Conservation (phyloP, 2,113 vertebrate genomes). For the Lagopus leucura region DNA sequence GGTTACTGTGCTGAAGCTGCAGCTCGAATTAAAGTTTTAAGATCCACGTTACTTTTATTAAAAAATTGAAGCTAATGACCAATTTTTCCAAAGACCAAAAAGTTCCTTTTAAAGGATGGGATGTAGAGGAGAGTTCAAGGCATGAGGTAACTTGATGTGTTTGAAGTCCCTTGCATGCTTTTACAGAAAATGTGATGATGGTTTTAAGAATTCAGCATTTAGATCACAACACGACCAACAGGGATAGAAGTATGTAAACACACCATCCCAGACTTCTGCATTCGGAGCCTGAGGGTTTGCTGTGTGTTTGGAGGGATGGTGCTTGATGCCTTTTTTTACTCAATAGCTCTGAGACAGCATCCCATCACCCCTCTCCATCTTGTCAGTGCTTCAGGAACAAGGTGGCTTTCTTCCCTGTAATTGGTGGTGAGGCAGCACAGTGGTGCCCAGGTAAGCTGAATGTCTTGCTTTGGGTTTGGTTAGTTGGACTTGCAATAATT, state of each 20-base stretch:
- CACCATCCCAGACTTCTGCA: not conserved
- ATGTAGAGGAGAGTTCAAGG: not conserved
- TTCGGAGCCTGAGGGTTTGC: not conserved
- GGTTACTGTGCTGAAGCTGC: slow-evolving; percentile 14
- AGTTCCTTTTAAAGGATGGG: rapidly evolving
- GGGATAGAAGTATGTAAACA: not conserved
- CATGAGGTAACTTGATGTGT: rapidly evolving
- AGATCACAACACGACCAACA: not conserved
- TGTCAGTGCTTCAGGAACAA: rapidly evolving
- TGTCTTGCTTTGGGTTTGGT: not conserved
- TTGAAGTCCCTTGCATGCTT: not conserved
- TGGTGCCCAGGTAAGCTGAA: not conserved
- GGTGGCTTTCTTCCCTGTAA: not conserved
- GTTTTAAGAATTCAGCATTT: not conserved
- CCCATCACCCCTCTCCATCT: rapidly evolving
- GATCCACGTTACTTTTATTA: not conserved
- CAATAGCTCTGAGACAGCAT: not conserved
- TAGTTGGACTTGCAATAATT: rapidly evolving
- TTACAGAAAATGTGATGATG: not conserved
- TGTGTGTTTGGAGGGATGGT: not conserved
- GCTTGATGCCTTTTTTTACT: not conserved
- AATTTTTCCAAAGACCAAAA: not conserved
- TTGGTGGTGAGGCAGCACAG: not conserved
- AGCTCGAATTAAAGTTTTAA: not conserved
- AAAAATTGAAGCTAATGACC: not conserved